Evolutionary conservation across 2,888 invertebrate species (phyloP).

Genomic region (Aelia acuminata): DNA sequence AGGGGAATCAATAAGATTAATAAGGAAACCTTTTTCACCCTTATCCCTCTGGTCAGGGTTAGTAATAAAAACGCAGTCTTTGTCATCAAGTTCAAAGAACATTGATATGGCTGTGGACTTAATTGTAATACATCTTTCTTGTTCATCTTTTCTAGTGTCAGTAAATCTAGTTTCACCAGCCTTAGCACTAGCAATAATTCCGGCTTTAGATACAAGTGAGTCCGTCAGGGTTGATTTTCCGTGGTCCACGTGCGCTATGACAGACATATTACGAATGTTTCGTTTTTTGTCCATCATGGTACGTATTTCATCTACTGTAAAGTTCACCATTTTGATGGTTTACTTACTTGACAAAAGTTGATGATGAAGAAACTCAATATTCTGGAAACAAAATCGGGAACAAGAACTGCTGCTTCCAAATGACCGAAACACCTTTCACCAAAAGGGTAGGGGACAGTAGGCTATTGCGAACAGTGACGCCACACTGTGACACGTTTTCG

Average conservation of each 20-base stretch:
- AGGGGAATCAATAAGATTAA: constrained; percentile 99
- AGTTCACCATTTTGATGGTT: constrained; percentile 85
- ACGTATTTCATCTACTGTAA: constrained; percentile 99
- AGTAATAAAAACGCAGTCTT: constrained; percentile 94
- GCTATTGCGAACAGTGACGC: constrained; percentile 50
- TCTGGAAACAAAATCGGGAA: neutral
- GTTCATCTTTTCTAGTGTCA: constrained; percentile 99
- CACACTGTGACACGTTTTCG: constrained; percentile 45
- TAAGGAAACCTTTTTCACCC: constrained; percentile 95
- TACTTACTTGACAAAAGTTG: constrained; percentile 43
- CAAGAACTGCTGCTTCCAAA: constrained; percentile 44
- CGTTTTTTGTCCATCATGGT: constrained; percentile 99
- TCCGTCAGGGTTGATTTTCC: constrained; percentile 99
- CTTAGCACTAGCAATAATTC: constrained; percentile 98
- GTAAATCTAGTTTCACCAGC: constrained; percentile 99
- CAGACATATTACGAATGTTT: constrained; percentile 99
- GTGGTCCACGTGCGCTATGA: constrained; percentile 99
- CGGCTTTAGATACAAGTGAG: constrained; percentile 99
- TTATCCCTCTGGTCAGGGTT: constrained; percentile 92
- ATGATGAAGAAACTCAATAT: constrained; percentile 43
- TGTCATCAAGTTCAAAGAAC: constrained; percentile 97
- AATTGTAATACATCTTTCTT: constrained; percentile 99
- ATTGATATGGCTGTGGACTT: constrained; percentile 99
- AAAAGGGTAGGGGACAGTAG: constrained; percentile 48
- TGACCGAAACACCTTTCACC: constrained; percentile 41